phyloP scores from a whole-genome alignment of 2,888 invertebrate genomes.

The Lasioglossum zephyrum region DNA sequence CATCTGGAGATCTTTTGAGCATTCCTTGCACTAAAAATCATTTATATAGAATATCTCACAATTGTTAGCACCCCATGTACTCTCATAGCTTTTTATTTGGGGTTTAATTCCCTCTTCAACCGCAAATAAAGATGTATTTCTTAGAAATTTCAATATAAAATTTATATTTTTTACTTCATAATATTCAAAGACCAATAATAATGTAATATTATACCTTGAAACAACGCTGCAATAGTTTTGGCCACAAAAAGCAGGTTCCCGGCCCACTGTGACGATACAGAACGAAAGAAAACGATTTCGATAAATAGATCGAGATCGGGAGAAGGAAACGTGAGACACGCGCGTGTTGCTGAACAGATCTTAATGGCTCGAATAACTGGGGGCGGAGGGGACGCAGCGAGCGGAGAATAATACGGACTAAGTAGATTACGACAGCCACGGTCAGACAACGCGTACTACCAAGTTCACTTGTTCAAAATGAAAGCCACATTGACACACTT shows the following conservation, averaged over 20 bases:
- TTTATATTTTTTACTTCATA: too few relatives aligned
- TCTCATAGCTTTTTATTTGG: neutral
- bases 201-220: too few relatives aligned
- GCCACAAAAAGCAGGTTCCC: too few relatives aligned
- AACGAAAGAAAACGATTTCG: neutral
- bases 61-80: too few relatives aligned
- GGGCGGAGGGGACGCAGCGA: neutral
- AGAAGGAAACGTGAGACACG: neutral
- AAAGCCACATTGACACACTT: slow-evolving; percentile 27
- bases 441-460: slow-evolving; percentile 33
- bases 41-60: too few relatives aligned
- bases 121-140: neutral
- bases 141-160: neutral
- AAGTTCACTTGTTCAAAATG: slow-evolving; percentile 31
- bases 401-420: slow-evolving; percentile 20
- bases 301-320: neutral
- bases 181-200: too few relatives aligned
- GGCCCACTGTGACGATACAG: neutral
- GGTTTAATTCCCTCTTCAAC: neutral
- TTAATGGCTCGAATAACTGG: neutral
- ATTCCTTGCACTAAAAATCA: too few relatives aligned
- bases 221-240: too few relatives aligned
- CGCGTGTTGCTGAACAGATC: neutral
- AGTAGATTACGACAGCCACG: slow-evolving; percentile 41
- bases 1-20: neutral